Evolutionary conservation across 2,888 invertebrate species (phyloP).

Genomic region (Kuschelorhynchus macadamiae): DNA sequence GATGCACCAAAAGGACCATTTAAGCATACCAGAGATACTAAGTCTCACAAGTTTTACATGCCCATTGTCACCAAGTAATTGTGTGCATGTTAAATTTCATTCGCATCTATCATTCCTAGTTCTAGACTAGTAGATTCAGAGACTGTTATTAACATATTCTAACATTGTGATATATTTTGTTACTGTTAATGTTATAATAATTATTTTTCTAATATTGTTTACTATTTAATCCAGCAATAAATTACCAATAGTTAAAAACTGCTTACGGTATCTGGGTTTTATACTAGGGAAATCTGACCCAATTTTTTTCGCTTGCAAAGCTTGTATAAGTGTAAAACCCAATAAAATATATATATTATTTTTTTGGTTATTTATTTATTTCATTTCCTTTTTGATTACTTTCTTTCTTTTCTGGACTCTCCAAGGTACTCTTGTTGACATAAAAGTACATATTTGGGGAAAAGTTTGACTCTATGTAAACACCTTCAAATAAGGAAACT

Average conservation of each 20-base stretch:
- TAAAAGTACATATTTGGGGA: conserved; percentile 41
- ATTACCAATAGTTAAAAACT: conserved; percentile 17
- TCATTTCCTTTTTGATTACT: conserved; percentile 31
- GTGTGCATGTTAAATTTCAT: conserved; percentile 3
- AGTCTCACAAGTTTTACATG: conserved; percentile 87
- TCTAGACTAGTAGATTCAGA: conserved; percentile 34
- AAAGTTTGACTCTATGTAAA: conserved; percentile 21
- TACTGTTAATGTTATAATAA: conserved; percentile 50
- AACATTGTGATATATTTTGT: conserved; percentile 63
- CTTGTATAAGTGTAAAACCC: conserved; percentile 59
- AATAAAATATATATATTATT: conserved; percentile 56
- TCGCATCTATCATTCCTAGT: conserved; percentile 42
- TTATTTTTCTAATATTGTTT: conserved; percentile 52
- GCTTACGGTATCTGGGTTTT: conserved; percentile 50
- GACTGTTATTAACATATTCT: conserved; percentile 56
- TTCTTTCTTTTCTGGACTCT: conserved; percentile 14
- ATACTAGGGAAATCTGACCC: conserved; percentile 18
- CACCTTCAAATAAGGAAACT: conserved; percentile 62
- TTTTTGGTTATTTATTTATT: conserved; percentile 48
- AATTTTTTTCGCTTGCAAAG: conserved; percentile 54
- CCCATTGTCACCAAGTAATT: conserved; percentile 47
- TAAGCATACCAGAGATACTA: conserved; percentile 88
- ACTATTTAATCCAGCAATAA: conserved; percentile 46
- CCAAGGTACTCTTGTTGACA: conserved; percentile 39
- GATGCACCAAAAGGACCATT: conserved; percentile 83